Conservation (phyloP, 1,140 invertebrate genomes). For the Brachystomella parvula region DNA sequence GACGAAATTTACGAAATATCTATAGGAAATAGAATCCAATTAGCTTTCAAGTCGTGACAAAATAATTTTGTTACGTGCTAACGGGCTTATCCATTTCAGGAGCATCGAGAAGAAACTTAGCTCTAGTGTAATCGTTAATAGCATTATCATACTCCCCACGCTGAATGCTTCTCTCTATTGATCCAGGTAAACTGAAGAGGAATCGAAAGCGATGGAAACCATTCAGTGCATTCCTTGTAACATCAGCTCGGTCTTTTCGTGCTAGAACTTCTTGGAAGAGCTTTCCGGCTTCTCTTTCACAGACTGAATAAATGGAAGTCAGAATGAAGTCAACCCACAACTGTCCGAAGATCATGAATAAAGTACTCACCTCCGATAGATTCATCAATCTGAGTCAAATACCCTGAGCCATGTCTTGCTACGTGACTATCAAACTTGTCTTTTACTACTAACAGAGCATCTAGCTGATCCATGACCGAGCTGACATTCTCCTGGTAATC, state of each 20-base stretch:
- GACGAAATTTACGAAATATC: constrained; percentile 75
- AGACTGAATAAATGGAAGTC: constrained; percentile 53
- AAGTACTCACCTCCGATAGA: constrained; percentile 57
- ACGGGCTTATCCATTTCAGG: constrained; percentile 68
- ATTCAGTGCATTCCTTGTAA: constrained; percentile 86
- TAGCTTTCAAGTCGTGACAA: not conserved
- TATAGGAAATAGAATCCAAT: constrained; percentile 39
- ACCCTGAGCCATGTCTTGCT: constrained; percentile 62
- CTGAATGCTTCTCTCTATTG: constrained; percentile 86
- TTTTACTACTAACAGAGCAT: constrained; percentile 71
- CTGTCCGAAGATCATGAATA: not conserved
- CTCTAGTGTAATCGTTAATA: constrained; percentile 94
- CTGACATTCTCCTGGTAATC: constrained; percentile 66
- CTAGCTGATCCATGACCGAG: constrained; percentile 81
- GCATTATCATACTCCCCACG: constrained; percentile 94
- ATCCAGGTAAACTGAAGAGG: constrained; percentile 88
- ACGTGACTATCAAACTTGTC: constrained; percentile 73
- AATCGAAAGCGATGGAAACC: constrained; percentile 83
- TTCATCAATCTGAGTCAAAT: constrained; percentile 62
- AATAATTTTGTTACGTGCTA: no score
- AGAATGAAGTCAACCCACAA: constrained; percentile 14
- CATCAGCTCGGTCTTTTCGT: constrained; percentile 88
- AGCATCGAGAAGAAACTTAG: constrained; percentile 91
- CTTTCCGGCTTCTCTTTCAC: constrained; percentile 81
- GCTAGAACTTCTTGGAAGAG: constrained; percentile 89